Base-by-base conservation (phyloP, 1,140 invertebrate genomes). In the Cyphomyrmex costatus region DNA sequence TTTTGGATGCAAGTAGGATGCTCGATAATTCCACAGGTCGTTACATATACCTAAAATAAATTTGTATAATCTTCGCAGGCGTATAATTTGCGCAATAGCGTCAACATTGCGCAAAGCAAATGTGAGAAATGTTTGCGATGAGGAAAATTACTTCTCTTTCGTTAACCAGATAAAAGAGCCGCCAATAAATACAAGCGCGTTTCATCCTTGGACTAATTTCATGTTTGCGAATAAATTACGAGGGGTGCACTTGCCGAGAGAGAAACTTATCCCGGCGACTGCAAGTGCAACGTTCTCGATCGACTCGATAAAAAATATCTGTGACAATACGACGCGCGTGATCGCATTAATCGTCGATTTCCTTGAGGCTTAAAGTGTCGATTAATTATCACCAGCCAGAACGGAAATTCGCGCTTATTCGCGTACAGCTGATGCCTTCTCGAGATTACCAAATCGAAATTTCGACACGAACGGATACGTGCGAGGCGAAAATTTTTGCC, bases 321-420 rank as follows among this genome's bases (percentile, higher is more conserved):
- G 68, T n/a, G 56, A 74, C 53, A 74, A 83, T 71, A 42, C 1
- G 8, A 16, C 12, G 51, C 53, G 51, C 63, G 42, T 36, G n/a
- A 27, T 36, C 30, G 30, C 30, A 74, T 36, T 36, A 12, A 68
- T 68, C 14, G 36, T 6, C 16, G n/a, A 65, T 16, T 27, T 7
- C 19, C 5, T 46, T 63, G 8, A 46, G 56, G 30, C 5, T 46
- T 63, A 4, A 46, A 70, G 30, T 5, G 60, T 78, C 65, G 61
- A 88, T 85, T 88, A 89, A 76, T 84, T 12, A 12, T 46, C 16
- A 60, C 53, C 66, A 24, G 12, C 0, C 66, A 46, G 24, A 86
- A 12, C 24, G 16, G 14, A n/a, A 14, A 79, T 8, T 12, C 12
- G 36, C 16, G 16, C 19, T 46, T 16, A 10, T 30, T 4, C 53